Evolutionary conservation across 2,888 invertebrate species (phyloP), one percentile per base, ranked within the genome.

Genomic region (Chloroclysta siterata): DNA sequence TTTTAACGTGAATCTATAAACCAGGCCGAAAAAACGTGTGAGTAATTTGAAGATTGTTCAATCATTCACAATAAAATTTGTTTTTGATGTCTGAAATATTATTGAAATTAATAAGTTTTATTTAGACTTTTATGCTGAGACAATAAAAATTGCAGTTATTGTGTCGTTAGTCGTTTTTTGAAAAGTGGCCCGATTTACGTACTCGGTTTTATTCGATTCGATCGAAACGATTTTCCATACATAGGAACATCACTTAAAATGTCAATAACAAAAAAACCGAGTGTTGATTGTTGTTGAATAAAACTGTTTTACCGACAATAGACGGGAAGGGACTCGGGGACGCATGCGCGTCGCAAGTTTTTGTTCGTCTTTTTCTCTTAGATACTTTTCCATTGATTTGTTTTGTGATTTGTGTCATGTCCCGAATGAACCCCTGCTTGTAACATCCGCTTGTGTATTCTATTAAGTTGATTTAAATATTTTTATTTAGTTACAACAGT

Each of bases 331-430:
- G 47, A 47, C 22, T 0, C 14, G 13, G n/a, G 17, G 33, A 83
- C 91, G 91, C 92, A 90, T 88, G 90, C 91, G 91, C 88, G 83
- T 83, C 82, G 81, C 75, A 75, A 80, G 72, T 78, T 85, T 80
- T 78, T 73, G 79, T 22, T 22, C 2, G 22, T 22, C 86, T 84
- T 85, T 88, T 46, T 46, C 17, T 15, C 17, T 46, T 17, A 44
- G n/a, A n/a, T n/a, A n/a, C n/a, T 84, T 85, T 58, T 85, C 84
- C 83, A 90, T 91, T 90, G 90, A 90, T 90, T 91, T 90, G 87
- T 91, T 90, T 91, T 90, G 84, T 87, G 83, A 84, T 85, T 87
- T 85, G 84, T 90, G 90, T 90, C 90, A 89, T 89, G 89, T 74
- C 84, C 84, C 82, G 82, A 46, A 46, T 8, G 36, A 85, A 83